Conservation (phyloP, 1,140 invertebrate species). For the Platyura marginata region DNA sequence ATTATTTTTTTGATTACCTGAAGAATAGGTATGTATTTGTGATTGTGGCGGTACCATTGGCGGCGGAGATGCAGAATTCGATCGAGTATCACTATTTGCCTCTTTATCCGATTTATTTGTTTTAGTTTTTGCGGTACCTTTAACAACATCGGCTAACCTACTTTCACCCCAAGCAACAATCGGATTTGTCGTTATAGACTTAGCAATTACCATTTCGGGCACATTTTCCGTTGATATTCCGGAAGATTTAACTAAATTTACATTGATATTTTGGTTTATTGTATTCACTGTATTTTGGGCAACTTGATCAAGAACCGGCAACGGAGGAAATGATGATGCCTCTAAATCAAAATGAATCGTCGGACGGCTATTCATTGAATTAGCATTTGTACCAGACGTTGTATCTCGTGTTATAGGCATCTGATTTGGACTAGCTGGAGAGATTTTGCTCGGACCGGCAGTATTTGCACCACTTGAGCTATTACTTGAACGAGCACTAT, state of each 20-base stretch:
- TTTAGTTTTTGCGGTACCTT: conserved; percentile 46
- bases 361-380: conserved; percentile 8
- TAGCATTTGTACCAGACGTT: conserved; percentile 6
- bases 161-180: conserved; percentile 26
- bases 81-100: conserved; percentile 12
- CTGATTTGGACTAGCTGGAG: not conserved
- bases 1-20: not conserved
- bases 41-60: not conserved
- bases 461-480: not conserved
- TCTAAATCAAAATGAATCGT: conserved; percentile 58
- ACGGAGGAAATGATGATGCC: conserved; percentile 61
- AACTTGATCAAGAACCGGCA: conserved; percentile 34
- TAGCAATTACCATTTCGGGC: not conserved
- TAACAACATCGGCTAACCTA: conserved; percentile 63
- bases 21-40: not conserved
- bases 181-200: not conserved
- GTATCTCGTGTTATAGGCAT: not conserved
- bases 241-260: not conserved
- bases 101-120: conserved; percentile 16
- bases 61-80: conserved; percentile 12
- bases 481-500: not conserved
- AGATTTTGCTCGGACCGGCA: not conserved
- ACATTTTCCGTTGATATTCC: conserved; percentile 7
- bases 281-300: not conserved
- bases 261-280: not conserved